phyloP scores from a whole-genome alignment of 2,797 vertebrate species.

The Orientallactaga sibirica region DNA sequence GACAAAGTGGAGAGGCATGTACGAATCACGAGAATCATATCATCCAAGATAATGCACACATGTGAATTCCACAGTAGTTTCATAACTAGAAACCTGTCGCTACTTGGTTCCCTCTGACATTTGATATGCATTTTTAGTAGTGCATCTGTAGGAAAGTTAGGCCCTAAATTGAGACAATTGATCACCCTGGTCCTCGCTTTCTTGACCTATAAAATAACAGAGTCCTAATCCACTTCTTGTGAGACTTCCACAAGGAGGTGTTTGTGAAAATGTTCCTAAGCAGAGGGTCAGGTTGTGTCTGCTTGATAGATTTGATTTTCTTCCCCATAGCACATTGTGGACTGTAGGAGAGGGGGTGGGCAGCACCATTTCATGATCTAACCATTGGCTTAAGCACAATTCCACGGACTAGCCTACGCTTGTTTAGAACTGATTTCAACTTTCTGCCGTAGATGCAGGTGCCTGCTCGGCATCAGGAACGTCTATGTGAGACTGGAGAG shows the following conservation, averaged over 20 bases:
- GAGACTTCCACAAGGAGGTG: not conserved
- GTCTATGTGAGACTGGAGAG: too few relatives aligned
- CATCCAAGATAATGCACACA: not conserved
- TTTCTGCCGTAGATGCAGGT: not conserved
- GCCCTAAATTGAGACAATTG: not conserved
- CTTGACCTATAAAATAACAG: constrained; percentile 25
- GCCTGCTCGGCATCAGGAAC: not conserved
- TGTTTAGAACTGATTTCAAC: not conserved
- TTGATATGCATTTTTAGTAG: not conserved
- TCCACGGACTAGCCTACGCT: not conserved
- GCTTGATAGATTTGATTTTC: not conserved
- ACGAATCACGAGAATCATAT: not conserved
- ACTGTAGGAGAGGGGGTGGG: not conserved
- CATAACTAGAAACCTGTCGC: not conserved
- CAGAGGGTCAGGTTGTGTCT: not conserved
- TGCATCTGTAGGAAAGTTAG: not conserved
- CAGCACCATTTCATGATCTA: not conserved
- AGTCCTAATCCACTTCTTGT: not conserved
- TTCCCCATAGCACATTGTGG: not conserved
- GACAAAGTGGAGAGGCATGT: not conserved
- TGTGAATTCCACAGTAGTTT: not conserved
- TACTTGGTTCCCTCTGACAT: not conserved
- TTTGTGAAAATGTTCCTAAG: not conserved
- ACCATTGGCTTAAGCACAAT: not conserved
- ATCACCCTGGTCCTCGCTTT: not conserved